Percentiles rank a stretch among this genome's conserved stretches.
These are phyloP conservation scores for Pluvialis apricaria DNA, from an alignment of 2,113 vertebrate species.

Conservation along the genomic window DNA sequence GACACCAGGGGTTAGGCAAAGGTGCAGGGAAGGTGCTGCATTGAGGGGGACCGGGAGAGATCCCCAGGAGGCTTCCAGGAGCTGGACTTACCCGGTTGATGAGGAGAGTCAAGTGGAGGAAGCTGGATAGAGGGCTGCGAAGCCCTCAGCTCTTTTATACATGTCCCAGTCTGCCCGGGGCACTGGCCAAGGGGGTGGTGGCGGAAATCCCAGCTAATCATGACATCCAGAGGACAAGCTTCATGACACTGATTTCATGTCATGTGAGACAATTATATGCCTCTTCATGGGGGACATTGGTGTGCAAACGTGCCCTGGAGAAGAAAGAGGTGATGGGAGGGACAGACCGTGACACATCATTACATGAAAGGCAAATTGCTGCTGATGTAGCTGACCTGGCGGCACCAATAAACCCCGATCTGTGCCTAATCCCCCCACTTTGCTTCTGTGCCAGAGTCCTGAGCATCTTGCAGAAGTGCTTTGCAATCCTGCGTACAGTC, in stretches of 20 bases:
- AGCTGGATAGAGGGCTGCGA: not conserved
- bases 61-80: not conserved
- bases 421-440: no score
- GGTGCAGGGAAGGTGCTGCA: not conserved
- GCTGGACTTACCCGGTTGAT: not conserved
- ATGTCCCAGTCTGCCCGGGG: not conserved
- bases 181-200: not conserved
- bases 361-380: not conserved
- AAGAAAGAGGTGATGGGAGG: not conserved
- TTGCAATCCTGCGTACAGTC: no score
- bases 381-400: not conserved
- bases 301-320: not conserved
- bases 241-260: not conserved
- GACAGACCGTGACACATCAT: fast-evolving
- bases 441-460: no score
- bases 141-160: not conserved
- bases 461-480: no score
- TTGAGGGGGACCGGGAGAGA: not conserved
- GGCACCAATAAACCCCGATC: not conserved
- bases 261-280: not conserved
- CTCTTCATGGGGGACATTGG: fast-evolving
- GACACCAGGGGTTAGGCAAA: not conserved
- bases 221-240: fast-evolving
- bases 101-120: not conserved
- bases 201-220: not conserved